These are phyloP conservation scores for Mesocentrotus franciscanus DNA, from an alignment of 53 echinoderm and acorn worm genomes.

Conservation along the genomic window DNA sequence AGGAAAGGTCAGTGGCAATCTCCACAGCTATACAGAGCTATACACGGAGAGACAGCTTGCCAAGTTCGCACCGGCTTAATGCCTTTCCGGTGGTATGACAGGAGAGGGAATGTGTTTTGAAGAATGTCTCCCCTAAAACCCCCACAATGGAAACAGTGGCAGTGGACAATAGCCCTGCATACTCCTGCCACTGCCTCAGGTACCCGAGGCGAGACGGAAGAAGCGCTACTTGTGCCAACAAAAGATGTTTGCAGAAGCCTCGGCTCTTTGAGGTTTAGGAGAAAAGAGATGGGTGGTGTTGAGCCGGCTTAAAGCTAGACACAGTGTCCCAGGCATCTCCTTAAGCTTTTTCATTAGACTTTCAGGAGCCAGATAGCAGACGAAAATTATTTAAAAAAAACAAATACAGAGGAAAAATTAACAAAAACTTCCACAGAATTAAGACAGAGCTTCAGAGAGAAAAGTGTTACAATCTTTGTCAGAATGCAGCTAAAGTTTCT, in stretches of 20 bases:
- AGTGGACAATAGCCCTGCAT: neutral
- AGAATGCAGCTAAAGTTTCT: neutral
- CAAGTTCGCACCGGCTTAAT: neutral
- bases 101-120: neutral
- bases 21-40: neutral
- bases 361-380: neutral
- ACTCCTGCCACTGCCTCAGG: neutral
- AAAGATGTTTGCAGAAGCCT: conserved; percentile 42
- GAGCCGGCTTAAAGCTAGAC: neutral
- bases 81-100: neutral
- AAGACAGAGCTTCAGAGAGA: neutral
- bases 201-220: neutral
- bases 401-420: neutral
- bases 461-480: neutral
- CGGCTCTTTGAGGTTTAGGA: conserved; percentile 8
- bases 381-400: neutral
- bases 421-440: neutral
- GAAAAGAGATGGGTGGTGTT: neutral
- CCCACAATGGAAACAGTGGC: conserved; percentile 8
- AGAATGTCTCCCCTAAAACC: neutral
- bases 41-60: neutral
- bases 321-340: neutral
- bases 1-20: conserved; percentile 24
- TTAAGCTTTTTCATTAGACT: conserved; percentile 14
- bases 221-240: conserved; percentile 27